Percentiles rank a stretch among this genome's conserved stretches.
These are phyloP conservation scores for Coboldia fuscipes DNA, from an alignment of 1,140 invertebrate genomes.

Conservation along the genomic window DNA sequence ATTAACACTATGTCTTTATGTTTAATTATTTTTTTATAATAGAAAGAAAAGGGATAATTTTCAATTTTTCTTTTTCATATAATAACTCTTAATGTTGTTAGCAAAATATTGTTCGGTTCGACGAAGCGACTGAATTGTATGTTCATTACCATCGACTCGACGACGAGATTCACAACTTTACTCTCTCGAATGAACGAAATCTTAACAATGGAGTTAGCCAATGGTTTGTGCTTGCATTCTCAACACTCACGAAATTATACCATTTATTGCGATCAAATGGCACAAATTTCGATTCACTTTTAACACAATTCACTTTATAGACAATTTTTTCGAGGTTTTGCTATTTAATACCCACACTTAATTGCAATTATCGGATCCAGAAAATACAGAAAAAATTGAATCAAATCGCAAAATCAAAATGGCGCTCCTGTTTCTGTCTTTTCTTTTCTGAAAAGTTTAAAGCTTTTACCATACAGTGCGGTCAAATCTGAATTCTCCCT, in stretches of 20 bases:
- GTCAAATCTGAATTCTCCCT: too few relatives aligned
- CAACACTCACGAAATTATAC: neutral
- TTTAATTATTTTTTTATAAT: neutral
- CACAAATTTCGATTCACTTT: neutral
- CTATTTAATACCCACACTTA: neutral
- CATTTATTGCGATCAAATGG: neutral
- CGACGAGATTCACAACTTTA: neutral
- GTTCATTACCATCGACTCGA: neutral
- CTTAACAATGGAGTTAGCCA: neutral
- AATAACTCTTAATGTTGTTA: neutral
- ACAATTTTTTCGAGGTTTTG: neutral
- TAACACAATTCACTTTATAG: neutral
- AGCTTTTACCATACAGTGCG: too few relatives aligned
- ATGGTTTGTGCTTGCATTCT: neutral
- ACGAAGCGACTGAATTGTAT: neutral
- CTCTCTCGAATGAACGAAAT: neutral
- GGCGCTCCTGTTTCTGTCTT: too few relatives aligned
- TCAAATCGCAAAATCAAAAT: slow-evolving; percentile 1
- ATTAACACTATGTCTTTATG: neutral
- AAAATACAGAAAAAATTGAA: neutral
- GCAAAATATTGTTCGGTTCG: neutral
- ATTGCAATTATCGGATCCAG: neutral
- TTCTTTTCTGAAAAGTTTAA: too few relatives aligned
- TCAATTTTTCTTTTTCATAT: neutral
- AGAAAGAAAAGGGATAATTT: neutral